Percentiles rank a stretch among this genome's conserved stretches.
Conservation (phyloP, 2,888 invertebrate genomes). For the Glyphotaelius pellucidus region DNA sequence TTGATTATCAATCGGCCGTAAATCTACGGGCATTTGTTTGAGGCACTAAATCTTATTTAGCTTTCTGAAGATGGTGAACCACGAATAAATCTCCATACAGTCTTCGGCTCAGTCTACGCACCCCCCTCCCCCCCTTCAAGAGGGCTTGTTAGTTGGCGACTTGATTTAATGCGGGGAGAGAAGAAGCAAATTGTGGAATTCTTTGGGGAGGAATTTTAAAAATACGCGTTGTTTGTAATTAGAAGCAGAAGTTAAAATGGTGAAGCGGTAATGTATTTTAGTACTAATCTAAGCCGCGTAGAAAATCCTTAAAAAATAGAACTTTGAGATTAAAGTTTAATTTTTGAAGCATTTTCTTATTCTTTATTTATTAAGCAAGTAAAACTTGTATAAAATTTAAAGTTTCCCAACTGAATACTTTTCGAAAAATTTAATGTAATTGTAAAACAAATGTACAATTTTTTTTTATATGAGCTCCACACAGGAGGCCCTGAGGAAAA, state of each 20-base stretch:
- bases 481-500: too few species aligned
- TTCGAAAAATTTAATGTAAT: too few species aligned
- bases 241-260: not conserved
- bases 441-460: too few species aligned
- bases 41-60: slow-evolving; percentile 62
- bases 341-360: too few species aligned
- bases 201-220: not conserved
- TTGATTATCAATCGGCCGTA: slow-evolving; percentile 64
- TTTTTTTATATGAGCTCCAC: too few species aligned
- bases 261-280: not conserved
- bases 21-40: slow-evolving; percentile 60
- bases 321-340: too few species aligned
- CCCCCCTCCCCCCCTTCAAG: slow-evolving; percentile 22
- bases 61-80: slow-evolving; percentile 55
- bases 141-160: slow-evolving; percentile 30
- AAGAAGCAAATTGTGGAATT: not conserved
- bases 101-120: slow-evolving; percentile 18
- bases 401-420: too few species aligned
- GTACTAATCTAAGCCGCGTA: not conserved
- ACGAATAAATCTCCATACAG: slow-evolving; percentile 58
- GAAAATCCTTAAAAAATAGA: not conserved
- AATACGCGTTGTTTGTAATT: not conserved
- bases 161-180: slow-evolving; percentile 40
- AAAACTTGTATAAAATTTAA: too few species aligned
- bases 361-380: too few species aligned